These are phyloP conservation scores for Saguinus midas DNA, from an alignment of 2,113 vertebrate genomes.

Conservation along the genomic window DNA sequence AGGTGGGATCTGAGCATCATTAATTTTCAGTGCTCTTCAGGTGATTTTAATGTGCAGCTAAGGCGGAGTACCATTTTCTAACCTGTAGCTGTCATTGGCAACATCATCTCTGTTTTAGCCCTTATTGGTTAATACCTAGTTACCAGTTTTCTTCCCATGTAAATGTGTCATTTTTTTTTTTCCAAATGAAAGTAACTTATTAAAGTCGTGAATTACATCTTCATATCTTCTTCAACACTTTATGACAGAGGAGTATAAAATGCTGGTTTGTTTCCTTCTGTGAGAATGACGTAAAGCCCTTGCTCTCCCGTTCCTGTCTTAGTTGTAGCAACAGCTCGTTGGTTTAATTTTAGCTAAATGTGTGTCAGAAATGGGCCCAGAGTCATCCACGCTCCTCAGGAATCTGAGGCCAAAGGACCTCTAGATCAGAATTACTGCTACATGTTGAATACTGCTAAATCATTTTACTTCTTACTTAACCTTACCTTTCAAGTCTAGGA, in stretches of 20 bases:
- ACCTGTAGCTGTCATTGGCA: neutral
- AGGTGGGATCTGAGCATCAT: neutral
- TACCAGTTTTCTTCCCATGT: neutral
- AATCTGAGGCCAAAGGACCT: neutral
- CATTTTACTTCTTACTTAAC: conserved; percentile 19
- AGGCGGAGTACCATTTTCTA: neutral
- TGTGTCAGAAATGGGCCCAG: neutral
- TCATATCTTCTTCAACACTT: conserved; percentile 29
- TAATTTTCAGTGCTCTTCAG: neutral
- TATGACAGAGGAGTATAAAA: neutral
- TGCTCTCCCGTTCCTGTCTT: neutral
- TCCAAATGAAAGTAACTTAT: neutral
- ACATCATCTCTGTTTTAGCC: neutral
- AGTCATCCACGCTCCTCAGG: neutral
- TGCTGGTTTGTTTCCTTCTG: neutral
- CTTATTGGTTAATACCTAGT: neutral
- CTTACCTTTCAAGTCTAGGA: neutral
- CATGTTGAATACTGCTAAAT: neutral
- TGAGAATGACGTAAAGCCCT: neutral
- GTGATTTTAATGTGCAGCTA: neutral
- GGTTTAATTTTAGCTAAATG: neutral
- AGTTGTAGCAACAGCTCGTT: neutral
- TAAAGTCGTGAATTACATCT: neutral
- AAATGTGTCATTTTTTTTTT: conserved; percentile 22
- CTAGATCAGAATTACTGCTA: neutral